Percentiles rank a stretch among this genome's conserved stretches.
Conservation (phyloP, 2,797 vertebrate species). For the Enteromius radiatus region DNA sequence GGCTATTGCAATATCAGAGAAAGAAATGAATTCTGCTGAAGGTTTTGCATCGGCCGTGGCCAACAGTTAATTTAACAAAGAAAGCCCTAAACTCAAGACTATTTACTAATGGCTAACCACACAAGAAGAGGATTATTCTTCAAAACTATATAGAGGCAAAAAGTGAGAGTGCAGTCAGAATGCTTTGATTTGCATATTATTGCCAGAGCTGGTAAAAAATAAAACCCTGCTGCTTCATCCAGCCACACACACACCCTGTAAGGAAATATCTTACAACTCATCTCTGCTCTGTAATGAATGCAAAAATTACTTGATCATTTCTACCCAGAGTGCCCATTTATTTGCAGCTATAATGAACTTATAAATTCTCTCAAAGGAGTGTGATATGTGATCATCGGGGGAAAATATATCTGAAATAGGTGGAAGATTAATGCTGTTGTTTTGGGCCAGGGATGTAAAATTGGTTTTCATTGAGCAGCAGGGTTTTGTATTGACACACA, state of each 20-base stretch:
- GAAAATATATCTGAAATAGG: conserved; percentile 55
- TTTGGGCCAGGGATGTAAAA: conserved; percentile 59
- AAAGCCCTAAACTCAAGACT: background rate
- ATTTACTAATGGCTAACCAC: conserved; percentile 23
- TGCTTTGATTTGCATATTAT: conserved; percentile 26
- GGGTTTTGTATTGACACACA: conserved; percentile 57
- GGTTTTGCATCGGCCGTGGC: background rate
- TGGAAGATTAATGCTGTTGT: conserved; percentile 58
- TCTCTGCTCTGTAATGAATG: conserved; percentile 85
- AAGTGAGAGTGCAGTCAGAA: background rate
- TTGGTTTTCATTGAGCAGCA: conserved; percentile 57
- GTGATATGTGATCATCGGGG: conserved; percentile 77
- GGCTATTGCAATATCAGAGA: background rate
- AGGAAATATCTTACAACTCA: conserved; percentile 56
- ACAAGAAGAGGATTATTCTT: background rate
- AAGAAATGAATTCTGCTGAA: background rate
- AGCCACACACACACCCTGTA: conserved; percentile 10
- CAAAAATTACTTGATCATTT: conserved; percentile 82
- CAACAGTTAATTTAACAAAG: conserved; percentile 20
- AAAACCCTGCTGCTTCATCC: background rate
- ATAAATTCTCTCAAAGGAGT: conserved; percentile 84
- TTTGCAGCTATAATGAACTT: conserved; percentile 83
- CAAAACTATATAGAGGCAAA: background rate
- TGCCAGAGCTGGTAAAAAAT: background rate
- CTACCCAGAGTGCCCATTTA: conserved; percentile 81